A percentile compares a stretch with the other conserved stretches of the same genome.
Conservation (phyloP, 2,888 invertebrate genomes). For the Synanthedon vespiformis region DNA sequence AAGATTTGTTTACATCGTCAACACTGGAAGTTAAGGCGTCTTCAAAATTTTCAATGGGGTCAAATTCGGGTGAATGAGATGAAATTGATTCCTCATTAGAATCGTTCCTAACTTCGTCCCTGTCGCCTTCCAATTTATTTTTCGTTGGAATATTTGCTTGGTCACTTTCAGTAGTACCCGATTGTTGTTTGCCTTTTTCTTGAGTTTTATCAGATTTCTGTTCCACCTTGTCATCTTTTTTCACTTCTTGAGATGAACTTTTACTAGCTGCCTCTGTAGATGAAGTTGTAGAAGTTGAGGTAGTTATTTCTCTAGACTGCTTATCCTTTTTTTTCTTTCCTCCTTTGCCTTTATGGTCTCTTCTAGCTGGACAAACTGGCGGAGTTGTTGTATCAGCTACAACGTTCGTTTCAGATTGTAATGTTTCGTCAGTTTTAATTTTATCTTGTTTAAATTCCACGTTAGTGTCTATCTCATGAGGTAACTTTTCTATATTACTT, state of each 20-base stretch:
- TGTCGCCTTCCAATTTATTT: not conserved
- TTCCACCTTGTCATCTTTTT: constrained; percentile 23
- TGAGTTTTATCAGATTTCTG: constrained; percentile 21
- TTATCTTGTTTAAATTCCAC: not conserved
- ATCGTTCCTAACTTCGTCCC: not conserved
- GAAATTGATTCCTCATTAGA: constrained; percentile 5
- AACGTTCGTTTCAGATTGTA: constrained; percentile 7
- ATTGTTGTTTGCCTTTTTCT: constrained; percentile 41
- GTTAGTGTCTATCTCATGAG: not conserved
- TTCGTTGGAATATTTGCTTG: not conserved
- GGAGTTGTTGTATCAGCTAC: constrained; percentile 10
- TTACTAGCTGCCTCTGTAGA: constrained; percentile 1
- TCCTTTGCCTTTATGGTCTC: constrained; percentile 47
- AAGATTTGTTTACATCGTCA: constrained; percentile 53
- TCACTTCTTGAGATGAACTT: constrained; percentile 18
- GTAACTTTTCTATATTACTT: too few species aligned
- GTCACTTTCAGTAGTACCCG: constrained; percentile 8
- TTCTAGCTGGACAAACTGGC: constrained; percentile 37
- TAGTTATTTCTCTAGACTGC: constrained; percentile 19
- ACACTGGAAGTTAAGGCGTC: constrained; percentile 54
- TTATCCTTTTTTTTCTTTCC: constrained; percentile 45
- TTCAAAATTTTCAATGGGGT: constrained; percentile 57
- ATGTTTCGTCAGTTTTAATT: constrained; percentile 3
- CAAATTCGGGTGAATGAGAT: constrained; percentile 20
- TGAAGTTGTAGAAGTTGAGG: constrained; percentile 4